Evolutionary conservation across 2,888 invertebrate species (phyloP).

Genomic region (Scaptomyza reducta): DNA sequence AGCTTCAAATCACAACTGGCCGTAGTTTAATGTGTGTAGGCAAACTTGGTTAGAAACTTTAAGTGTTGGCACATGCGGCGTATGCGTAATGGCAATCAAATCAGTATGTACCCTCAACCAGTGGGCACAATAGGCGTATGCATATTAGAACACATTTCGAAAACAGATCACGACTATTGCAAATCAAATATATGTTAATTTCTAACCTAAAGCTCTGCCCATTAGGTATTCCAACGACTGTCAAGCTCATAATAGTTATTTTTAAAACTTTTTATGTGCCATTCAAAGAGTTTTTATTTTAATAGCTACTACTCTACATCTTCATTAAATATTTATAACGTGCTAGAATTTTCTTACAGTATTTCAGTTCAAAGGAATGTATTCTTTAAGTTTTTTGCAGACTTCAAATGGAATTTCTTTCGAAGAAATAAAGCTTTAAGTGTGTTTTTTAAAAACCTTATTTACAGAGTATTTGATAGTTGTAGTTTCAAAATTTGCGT

Average conservation of each 20-base stretch:
- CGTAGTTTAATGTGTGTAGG: conserved; percentile 53
- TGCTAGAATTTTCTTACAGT: too few relatives aligned
- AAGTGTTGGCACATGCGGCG: conserved; percentile 75
- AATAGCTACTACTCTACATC: neutral
- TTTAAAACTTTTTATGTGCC: neutral
- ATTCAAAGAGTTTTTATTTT: neutral
- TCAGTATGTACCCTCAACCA: conserved; percentile 36
- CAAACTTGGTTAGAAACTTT: conserved; percentile 57
- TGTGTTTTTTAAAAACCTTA: too few relatives aligned
- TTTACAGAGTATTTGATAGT: conserved; percentile 23
- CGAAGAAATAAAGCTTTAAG: too few relatives aligned
- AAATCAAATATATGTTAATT: neutral
- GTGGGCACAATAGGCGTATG: neutral
- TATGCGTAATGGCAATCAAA: conserved; percentile 54
- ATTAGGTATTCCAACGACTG: conserved; percentile 1
- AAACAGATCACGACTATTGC: conserved; percentile 34
- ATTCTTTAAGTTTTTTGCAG: too few relatives aligned
- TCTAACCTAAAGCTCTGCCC: neutral
- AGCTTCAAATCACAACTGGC: conserved; percentile 22
- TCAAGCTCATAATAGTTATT: neutral
- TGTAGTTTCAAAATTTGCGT: conserved; percentile 24
- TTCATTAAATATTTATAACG: neutral
- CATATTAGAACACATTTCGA: too few relatives aligned
- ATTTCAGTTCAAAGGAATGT: too few relatives aligned
- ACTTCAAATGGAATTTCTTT: too few relatives aligned